Percentiles rank a stretch among this genome's conserved stretches.
These are phyloP conservation scores for Thysanoteuthis rhombus DNA, from an alignment of 2,888 invertebrate genomes.

Conservation along the genomic window DNA sequence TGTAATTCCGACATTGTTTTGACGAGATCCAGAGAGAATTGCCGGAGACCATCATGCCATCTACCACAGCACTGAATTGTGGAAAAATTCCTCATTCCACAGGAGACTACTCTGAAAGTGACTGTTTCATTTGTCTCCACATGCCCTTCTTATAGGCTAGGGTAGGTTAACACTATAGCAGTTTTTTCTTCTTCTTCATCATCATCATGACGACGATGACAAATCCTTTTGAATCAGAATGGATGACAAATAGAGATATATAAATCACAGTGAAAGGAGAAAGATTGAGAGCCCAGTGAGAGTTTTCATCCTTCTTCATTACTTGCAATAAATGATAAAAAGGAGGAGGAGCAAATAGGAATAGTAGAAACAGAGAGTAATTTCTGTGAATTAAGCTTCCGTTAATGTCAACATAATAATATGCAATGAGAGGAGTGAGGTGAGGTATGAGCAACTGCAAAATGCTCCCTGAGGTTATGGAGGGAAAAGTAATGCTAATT, in stretches of 20 bases:
- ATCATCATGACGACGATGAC: neutral
- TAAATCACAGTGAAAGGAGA: neutral
- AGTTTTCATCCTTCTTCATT: neutral
- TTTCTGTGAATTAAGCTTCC: neutral
- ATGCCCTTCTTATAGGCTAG: no score
- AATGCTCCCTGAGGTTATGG: neutral
- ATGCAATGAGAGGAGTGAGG: neutral
- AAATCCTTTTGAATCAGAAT: neutral
- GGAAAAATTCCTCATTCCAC: no score
- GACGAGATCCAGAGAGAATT: no score
- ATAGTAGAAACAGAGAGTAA: neutral
- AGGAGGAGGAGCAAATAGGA: neutral
- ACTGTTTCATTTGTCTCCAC: no score
- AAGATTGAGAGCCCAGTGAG: no score
- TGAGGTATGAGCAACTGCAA: neutral
- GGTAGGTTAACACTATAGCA: no score
- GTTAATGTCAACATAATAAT: neutral
- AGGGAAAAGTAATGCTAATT: neutral
- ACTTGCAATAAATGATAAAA: neutral
- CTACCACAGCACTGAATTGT: no score
- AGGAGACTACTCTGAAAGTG: no score
- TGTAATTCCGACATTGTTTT: no score
- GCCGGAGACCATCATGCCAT: no score
- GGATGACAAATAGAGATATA: neutral
- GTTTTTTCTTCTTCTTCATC: no score